These are phyloP conservation scores for Zaprionus kolodkinae DNA, from an alignment of 1,140 invertebrate genomes.

Conservation along the genomic window DNA sequence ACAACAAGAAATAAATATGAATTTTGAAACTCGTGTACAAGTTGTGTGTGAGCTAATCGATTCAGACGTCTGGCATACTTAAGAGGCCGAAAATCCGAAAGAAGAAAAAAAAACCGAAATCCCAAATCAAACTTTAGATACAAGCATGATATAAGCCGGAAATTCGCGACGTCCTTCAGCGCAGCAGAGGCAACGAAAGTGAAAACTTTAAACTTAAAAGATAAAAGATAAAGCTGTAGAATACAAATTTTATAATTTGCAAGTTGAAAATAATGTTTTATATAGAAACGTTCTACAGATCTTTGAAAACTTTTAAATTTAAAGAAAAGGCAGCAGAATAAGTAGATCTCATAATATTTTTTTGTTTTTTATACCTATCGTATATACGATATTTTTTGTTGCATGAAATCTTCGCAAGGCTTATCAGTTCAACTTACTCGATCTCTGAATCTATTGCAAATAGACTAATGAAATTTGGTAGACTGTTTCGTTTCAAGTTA, in stretches of 20 bases:
- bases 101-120: neutral
- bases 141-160: constrained; percentile 11
- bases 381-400: too few relatives aligned
- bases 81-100: neutral
- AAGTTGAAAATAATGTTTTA: too few relatives aligned
- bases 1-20: constrained; percentile 20
- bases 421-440: neutral
- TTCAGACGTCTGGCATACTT: constrained; percentile 63
- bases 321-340: neutral
- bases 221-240: too few relatives aligned
- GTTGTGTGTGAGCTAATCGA: constrained; percentile 50
- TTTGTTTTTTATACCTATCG: too few relatives aligned
- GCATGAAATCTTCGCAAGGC: neutral
- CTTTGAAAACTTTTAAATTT: too few relatives aligned
- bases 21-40: constrained; percentile 46
- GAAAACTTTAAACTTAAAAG: neutral
- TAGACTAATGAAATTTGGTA: neutral
- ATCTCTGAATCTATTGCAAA: neutral
- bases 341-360: neutral
- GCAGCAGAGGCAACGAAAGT: constrained; percentile 16
- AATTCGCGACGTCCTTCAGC: neutral
- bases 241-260: too few relatives aligned
- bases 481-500: neutral
- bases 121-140: constrained; percentile 17
- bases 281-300: too few relatives aligned